phyloP scores from a whole-genome alignment of 2,797 vertebrate species.

The Euphonia xanthogaster region DNA sequence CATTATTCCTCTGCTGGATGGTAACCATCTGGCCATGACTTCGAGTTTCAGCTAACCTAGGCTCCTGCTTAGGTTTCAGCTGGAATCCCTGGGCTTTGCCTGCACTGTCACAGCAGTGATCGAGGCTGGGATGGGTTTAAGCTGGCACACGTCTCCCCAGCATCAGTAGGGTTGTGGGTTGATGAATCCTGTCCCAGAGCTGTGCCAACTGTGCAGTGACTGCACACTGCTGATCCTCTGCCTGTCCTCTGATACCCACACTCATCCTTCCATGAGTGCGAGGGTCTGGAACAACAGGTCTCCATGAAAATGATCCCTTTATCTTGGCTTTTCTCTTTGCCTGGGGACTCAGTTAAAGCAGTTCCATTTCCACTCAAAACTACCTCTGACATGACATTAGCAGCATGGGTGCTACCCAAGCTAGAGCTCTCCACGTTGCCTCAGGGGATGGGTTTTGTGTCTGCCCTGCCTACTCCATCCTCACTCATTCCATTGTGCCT shows the following conservation, averaged over 20 bases:
- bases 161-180: not conserved
- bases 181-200: not conserved
- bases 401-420: not conserved
- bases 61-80: conserved; percentile 16
- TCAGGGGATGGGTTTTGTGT: not conserved
- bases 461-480: not conserved
- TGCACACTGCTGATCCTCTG: not conserved
- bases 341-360: not conserved
- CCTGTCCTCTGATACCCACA: accelerated
- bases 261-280: not conserved
- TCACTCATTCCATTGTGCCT: accelerated
- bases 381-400: not conserved
- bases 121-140: not conserved
- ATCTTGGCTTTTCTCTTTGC: not conserved
- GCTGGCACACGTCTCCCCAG: not conserved
- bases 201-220: not conserved
- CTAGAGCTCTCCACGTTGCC: not conserved
- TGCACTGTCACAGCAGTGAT: not conserved
- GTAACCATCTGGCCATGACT: conserved; percentile 40
- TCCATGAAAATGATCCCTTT: not conserved
- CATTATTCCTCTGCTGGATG: conserved; percentile 49
- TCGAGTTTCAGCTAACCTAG: not conserved
- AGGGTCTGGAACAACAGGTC: not conserved
- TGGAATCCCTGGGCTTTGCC: not conserved
- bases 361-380: not conserved